A percentile compares a stretch with the other conserved stretches of the same genome.
Evolutionary conservation across 1,140 invertebrate species (phyloP).

Genomic region (Calephelis nemesis): DNA sequence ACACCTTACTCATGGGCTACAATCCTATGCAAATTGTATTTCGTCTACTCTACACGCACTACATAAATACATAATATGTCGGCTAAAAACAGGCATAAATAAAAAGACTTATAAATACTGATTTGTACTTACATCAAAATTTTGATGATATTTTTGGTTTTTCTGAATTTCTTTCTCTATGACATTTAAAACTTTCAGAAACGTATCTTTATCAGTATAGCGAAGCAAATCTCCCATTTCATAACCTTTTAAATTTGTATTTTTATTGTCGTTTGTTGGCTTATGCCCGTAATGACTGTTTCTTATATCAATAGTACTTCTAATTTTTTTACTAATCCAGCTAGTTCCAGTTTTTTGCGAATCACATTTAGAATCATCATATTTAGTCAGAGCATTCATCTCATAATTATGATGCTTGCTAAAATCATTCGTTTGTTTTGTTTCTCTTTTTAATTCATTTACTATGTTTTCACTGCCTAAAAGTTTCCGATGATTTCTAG

Average conservation of each 20-base stretch:
- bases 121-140: not conserved
- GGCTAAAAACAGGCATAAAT: too few species aligned
- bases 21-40: too few species aligned
- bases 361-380: not conserved
- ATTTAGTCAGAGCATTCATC: not conserved
- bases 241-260: not conserved
- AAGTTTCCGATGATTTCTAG: not conserved
- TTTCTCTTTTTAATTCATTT: not conserved
- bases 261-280: not conserved
- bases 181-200: not conserved
- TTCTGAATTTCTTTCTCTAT: not conserved
- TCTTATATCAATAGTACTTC: conserved; percentile 1
- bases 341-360: not conserved
- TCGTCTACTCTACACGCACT: too few species aligned
- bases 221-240: not conserved
- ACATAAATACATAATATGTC: too few species aligned
- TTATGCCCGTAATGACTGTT: not conserved
- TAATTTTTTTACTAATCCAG: not conserved
- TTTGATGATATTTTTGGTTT: not conserved
- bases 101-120: too few species aligned
- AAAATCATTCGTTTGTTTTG: not conserved
- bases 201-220: not conserved
- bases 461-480: not conserved
- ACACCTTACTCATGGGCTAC: too few species aligned
- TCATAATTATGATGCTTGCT: not conserved